phyloP scores from a whole-genome alignment of 1,140 invertebrate genomes.

The Tribolium castaneum region DNA sequence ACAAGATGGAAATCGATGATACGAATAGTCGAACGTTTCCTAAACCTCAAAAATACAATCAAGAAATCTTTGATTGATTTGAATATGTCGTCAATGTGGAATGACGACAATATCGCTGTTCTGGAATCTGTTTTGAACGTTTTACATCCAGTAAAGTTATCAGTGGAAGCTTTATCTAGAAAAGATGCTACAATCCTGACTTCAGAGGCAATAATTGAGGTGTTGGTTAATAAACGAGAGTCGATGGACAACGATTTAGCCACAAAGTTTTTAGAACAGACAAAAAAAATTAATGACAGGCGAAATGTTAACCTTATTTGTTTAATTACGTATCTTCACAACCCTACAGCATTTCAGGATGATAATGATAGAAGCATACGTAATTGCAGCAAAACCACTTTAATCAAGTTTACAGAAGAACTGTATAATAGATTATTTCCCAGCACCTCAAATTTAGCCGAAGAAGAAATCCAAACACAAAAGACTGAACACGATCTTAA shows the following conservation, averaged over 20 bases:
- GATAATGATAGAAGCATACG: too few relatives aligned
- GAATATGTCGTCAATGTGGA: neutral
- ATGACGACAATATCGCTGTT: neutral
- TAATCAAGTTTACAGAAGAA: too few relatives aligned
- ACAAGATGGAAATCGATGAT: neutral
- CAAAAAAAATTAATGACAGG: too few relatives aligned
- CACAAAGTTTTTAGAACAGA: too few relatives aligned
- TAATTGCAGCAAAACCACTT: too few relatives aligned
- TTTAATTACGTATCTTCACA: too few relatives aligned
- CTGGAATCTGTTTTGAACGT: neutral
- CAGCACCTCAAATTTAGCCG: too few relatives aligned
- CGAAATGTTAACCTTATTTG: too few relatives aligned
- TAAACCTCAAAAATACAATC: neutral
- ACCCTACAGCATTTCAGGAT: too few relatives aligned
- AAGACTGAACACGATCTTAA: too few relatives aligned
- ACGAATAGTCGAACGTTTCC: neutral
- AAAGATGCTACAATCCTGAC: neutral
- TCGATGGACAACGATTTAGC: neutral
- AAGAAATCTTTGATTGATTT: neutral
- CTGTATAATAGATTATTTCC: too few relatives aligned
- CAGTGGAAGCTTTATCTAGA: neutral
- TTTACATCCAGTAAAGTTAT: neutral
- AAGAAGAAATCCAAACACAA: too few relatives aligned
- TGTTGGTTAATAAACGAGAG: neutral
- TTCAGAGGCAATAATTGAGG: neutral